Evolutionary conservation across 2,888 invertebrate genomes (phyloP).

Genomic region (Leptopterna dolabrata): DNA sequence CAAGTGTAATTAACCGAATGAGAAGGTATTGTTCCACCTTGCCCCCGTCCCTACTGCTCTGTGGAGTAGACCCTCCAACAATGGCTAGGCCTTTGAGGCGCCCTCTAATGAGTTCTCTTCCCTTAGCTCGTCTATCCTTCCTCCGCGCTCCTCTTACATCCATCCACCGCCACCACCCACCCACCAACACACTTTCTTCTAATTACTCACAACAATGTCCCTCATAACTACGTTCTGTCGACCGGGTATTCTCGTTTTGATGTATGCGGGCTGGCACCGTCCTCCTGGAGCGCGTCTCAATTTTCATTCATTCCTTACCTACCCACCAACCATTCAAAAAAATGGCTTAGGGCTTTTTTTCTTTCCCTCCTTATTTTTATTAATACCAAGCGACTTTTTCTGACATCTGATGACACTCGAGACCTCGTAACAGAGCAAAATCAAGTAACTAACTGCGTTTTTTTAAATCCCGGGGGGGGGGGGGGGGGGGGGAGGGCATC

Average conservation of each 20-base stretch:
- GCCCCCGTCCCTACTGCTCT: background rate
- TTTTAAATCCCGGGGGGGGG: no score
- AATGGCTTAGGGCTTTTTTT: no score
- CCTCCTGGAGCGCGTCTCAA: background rate
- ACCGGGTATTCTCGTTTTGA: constrained; percentile 14
- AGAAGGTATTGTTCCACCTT: constrained; percentile 40
- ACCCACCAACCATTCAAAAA: background rate
- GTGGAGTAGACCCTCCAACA: constrained; percentile 17
- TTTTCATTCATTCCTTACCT: background rate
- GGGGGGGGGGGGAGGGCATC: no score
- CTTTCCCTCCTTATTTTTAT: no score
- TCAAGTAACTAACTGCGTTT: no score
- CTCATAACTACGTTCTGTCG: constrained; percentile 41
- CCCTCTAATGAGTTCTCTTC: constrained; percentile 43
- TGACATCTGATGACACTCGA: no score
- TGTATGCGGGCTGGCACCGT: background rate
- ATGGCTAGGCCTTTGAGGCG: constrained; percentile 35
- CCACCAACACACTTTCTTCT: constrained; percentile 27
- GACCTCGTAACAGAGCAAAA: no score
- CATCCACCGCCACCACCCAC: background rate
- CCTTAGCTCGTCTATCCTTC: background rate
- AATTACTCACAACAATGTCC: constrained; percentile 47
- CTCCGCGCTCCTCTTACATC: background rate
- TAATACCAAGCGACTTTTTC: no score
- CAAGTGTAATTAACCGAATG: constrained; percentile 36